Conservation (phyloP, 2,113 vertebrate genomes). For the Numida meleagris region DNA sequence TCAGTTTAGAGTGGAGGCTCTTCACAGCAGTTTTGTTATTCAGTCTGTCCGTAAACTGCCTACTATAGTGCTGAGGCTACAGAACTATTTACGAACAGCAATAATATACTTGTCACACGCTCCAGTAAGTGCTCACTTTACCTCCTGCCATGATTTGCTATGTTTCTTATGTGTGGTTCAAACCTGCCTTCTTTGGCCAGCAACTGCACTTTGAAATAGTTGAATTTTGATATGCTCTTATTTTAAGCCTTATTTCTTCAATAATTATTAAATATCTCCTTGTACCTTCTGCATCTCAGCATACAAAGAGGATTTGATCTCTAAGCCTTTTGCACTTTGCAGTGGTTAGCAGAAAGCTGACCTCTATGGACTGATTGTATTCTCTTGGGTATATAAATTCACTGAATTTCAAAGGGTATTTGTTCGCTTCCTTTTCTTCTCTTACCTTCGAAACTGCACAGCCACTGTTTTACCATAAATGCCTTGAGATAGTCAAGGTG, state of each 20-base stretch:
- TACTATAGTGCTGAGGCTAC: not conserved
- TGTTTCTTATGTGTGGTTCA: not conserved
- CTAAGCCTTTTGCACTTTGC: not conserved
- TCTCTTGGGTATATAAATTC: not conserved
- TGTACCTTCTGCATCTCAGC: not conserved
- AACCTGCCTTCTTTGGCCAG: not conserved
- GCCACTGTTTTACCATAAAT: not conserved
- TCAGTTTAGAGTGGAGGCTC: not conserved
- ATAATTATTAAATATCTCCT: not conserved
- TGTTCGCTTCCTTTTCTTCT: not conserved
- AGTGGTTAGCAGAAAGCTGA: not conserved
- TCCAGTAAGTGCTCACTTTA: not conserved
- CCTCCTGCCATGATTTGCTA: not conserved
- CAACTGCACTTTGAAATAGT: not conserved
- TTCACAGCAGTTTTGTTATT: not conserved
- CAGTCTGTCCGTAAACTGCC: not conserved
- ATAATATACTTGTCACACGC: not conserved
- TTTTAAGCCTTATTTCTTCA: not conserved
- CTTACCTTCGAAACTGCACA: not conserved
- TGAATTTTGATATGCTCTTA: not conserved
- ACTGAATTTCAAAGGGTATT: not conserved
- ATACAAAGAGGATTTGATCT: not conserved
- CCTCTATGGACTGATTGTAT: not conserved
- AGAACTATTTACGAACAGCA: not conserved
- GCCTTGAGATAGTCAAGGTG: not conserved